Evolutionary conservation across 1,140 invertebrate genomes (phyloP).

Genomic region (Microplitis demolitor): DNA sequence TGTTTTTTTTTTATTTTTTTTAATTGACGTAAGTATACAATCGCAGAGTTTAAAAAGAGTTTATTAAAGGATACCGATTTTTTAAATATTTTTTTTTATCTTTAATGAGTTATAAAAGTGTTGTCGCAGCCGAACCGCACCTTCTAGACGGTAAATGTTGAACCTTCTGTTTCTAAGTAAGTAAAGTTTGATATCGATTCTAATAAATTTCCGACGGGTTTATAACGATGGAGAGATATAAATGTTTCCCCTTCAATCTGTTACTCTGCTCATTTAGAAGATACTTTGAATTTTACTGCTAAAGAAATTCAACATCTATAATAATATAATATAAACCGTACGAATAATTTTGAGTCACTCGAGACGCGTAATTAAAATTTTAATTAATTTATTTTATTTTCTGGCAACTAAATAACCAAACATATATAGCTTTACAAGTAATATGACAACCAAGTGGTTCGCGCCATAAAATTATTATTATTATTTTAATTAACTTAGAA

Average conservation of each 20-base stretch:
- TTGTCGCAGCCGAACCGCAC: slow-evolving; percentile 19
- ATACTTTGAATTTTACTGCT: neutral
- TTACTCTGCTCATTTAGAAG: no score
- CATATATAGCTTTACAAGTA: no score
- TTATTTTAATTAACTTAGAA: neutral
- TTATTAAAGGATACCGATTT: slow-evolving; percentile 23
- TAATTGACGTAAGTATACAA: neutral
- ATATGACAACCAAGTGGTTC: no score
- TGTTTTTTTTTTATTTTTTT: no score
- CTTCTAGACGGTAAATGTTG: neutral
- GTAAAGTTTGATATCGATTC: neutral
- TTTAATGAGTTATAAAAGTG: slow-evolving; percentile 29
- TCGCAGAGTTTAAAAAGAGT: neutral
- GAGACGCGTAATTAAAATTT: neutral
- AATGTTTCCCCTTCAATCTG: neutral
- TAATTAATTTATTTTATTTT: neutral
- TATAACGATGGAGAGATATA: neutral
- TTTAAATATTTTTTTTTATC: slow-evolving; percentile 1
- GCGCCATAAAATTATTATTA: no score
- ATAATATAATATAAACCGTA: neutral
- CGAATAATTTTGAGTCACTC: neutral
- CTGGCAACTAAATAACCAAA: no score
- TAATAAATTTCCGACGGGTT: neutral
- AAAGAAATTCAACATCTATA: no score
- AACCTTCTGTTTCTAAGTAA: neutral